phyloP scores from a whole-genome alignment of 1,140 invertebrate species.

The Zaprionus vittiger region DNA sequence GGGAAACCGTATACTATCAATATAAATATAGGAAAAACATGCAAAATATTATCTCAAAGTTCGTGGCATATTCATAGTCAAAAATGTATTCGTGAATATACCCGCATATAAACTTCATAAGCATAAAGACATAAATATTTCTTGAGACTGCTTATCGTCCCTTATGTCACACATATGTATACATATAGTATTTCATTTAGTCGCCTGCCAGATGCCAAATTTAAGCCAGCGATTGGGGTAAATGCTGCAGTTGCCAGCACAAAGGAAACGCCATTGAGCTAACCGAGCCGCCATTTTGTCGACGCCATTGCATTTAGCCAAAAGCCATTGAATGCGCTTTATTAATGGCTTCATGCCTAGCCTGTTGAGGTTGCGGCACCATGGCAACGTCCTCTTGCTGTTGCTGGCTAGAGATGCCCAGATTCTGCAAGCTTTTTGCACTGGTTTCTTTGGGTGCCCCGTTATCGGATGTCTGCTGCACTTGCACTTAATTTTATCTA shows the following conservation, averaged over 20 bases:
- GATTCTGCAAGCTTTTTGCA: constrained; percentile 1
- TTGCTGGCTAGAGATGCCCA: not conserved
- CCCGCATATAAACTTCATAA: not conserved
- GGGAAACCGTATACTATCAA: not conserved
- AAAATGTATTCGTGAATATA: too few relatives aligned
- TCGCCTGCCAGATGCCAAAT: constrained; percentile 34
- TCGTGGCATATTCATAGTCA: too few relatives aligned
- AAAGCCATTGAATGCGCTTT: constrained; percentile 74
- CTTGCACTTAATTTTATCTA: constrained; percentile 82
- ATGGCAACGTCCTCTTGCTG: not conserved
- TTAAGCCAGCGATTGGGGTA: constrained; percentile 20
- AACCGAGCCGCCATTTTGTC: constrained; percentile 22
- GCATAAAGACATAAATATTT: constrained; percentile 3
- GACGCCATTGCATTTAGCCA: constrained; percentile 37
- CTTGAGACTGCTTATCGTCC: constrained; percentile 8
- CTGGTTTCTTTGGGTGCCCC: constrained; percentile 4
- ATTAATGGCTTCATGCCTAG: constrained; percentile 69
- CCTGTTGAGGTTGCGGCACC: constrained; percentile 13
- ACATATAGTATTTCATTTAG: constrained; percentile 21
- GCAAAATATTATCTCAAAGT: not conserved
- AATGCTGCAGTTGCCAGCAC: constrained; percentile 26
- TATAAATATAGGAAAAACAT: not conserved
- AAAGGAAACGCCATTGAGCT: constrained; percentile 20
- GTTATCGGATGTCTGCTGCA: constrained; percentile 64
- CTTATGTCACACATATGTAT: not conserved